Conservation (phyloP, 2,888 invertebrate genomes). For the Crocallis elinguaria region DNA sequence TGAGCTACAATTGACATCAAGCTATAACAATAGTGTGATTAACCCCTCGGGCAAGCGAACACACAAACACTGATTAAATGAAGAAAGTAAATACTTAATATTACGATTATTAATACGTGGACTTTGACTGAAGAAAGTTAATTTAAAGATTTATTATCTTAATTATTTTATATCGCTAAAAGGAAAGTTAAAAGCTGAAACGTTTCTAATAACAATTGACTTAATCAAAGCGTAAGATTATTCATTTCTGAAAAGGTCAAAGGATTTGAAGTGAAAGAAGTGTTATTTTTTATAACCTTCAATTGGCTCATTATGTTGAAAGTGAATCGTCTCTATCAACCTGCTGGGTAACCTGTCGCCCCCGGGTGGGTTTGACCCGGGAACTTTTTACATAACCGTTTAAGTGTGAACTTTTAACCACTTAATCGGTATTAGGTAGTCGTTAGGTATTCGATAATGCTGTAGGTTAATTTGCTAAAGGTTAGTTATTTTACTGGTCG, state of each 20-base stretch:
- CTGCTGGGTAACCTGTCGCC: slow-evolving; percentile 16
- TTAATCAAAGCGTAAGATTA: slow-evolving; percentile 6
- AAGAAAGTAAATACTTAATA: no score
- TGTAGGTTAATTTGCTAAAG: slow-evolving; percentile 8
- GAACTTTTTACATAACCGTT: slow-evolving; percentile 9
- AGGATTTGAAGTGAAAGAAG: slow-evolving; percentile 14
- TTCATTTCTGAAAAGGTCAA: slow-evolving; percentile 8
- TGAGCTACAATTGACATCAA: slow-evolving; percentile 26
- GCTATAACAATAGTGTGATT: slow-evolving; percentile 30
- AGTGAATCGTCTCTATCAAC: slow-evolving; percentile 1
- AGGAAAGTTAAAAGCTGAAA: no score
- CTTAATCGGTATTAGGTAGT: slow-evolving; percentile 2
- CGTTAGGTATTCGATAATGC: slow-evolving; percentile 5
- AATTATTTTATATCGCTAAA: slow-evolving; percentile 1
- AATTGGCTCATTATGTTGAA: no score
- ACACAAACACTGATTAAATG: slow-evolving; percentile 14
- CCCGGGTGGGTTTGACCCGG: slow-evolving; percentile 7
- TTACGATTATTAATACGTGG: not conserved
- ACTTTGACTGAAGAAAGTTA: slow-evolving; percentile 11
- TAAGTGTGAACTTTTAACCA: slow-evolving; percentile 11
- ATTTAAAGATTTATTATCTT: slow-evolving; percentile 4
- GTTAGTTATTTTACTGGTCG: not conserved
- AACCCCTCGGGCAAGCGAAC: slow-evolving; percentile 23
- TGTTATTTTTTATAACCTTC: no score
- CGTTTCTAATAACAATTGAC: slow-evolving; percentile 8